phyloP scores from a whole-genome alignment of 2,888 invertebrate species.

The Maniola hyperantus region DNA sequence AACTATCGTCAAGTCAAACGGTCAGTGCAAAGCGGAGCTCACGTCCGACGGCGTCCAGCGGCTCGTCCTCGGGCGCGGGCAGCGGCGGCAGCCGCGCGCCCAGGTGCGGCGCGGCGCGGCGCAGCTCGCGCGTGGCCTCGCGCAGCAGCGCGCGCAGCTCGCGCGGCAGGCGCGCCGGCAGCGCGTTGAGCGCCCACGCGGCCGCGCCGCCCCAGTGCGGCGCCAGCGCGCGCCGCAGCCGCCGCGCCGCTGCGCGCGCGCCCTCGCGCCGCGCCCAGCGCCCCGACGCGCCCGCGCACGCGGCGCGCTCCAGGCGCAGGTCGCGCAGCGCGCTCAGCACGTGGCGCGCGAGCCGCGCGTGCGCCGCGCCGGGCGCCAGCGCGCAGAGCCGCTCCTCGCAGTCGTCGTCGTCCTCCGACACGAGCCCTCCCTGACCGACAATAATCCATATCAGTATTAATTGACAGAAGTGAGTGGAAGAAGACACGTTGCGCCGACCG shows the following conservation, averaged over 20 bases:
- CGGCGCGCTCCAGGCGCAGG: constrained; percentile 52
- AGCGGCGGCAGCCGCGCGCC: constrained; percentile 43
- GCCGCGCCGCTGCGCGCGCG: constrained; percentile 47
- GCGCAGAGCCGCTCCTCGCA: constrained; percentile 49
- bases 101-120: constrained; percentile 44
- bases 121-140: constrained; percentile 48
- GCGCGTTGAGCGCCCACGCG: constrained; percentile 60
- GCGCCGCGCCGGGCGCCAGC: constrained; percentile 46
- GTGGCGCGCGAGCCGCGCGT: constrained; percentile 46
- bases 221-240: constrained; percentile 55
- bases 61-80: constrained; percentile 33
- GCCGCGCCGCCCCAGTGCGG: constrained; percentile 49
- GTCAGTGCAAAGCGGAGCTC: neutral
- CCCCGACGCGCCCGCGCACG: constrained; percentile 45
- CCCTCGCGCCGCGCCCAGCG: constrained; percentile 41
- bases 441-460: too few relatives aligned
- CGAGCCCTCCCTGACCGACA: too few relatives aligned
- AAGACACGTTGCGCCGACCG: too few relatives aligned
- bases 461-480: too few relatives aligned
- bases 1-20: too few relatives aligned
- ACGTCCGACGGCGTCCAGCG: constrained; percentile 31
- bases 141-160: constrained; percentile 43
- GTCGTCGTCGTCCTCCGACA: constrained; percentile 45
- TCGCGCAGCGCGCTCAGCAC: constrained; percentile 55
- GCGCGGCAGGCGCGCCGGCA: constrained; percentile 51